Percentiles rank a stretch among this genome's conserved stretches.
These are phyloP conservation scores for Calyptomena viridis DNA, from an alignment of 2,113 vertebrate genomes.

Conservation along the genomic window DNA sequence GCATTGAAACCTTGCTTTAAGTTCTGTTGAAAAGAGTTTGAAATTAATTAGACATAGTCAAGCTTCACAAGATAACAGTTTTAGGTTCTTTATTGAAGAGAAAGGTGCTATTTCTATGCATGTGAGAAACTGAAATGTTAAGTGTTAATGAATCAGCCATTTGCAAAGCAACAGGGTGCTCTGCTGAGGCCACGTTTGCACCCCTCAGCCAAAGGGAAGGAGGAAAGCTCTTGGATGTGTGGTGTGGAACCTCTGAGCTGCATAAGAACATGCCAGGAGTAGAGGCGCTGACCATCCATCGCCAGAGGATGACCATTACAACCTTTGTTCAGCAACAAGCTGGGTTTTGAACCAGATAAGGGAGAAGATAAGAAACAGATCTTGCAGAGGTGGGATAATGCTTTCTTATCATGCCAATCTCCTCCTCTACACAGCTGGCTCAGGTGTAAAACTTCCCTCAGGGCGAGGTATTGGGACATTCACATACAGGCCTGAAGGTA, in stretches of 20 bases:
- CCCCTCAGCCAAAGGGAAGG: neutral
- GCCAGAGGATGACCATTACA: neutral
- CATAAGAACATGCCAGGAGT: no score
- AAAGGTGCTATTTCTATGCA: neutral
- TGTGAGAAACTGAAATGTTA: neutral
- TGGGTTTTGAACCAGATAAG: neutral
- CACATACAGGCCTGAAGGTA: neutral
- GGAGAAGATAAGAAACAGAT: neutral
- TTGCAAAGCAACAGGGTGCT: neutral
- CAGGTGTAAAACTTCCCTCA: neutral
- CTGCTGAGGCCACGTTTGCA: neutral
- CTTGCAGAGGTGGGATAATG: neutral
- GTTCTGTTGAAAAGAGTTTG: neutral
- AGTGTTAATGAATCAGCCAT: neutral
- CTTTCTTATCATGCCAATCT: neutral
- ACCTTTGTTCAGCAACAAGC: neutral
- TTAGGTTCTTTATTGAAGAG: neutral
- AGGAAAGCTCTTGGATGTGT: neutral
- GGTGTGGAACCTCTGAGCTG: neutral
- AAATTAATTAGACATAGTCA: neutral
- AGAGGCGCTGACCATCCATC: accelerated
- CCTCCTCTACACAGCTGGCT: neutral
- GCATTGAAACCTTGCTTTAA: neutral
- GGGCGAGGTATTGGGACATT: neutral
- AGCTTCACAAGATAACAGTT: neutral